Evolutionary conservation across 2,888 invertebrate species (phyloP).

Genomic region (Drosophila monieri): DNA sequence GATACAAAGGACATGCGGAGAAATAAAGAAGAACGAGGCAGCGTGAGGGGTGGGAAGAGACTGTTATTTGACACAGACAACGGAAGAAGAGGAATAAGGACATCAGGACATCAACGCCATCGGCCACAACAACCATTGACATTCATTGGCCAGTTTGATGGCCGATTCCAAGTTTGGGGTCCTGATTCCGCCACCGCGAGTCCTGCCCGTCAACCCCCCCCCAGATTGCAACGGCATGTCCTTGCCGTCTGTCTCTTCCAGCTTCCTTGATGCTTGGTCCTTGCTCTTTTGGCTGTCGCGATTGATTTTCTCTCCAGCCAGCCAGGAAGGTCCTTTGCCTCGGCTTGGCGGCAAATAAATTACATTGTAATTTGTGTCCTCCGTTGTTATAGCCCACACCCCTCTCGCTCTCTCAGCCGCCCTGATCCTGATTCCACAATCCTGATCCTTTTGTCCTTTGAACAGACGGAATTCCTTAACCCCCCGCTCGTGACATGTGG

Average conservation of each 20-base stretch:
- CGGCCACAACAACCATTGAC: constrained; percentile 66
- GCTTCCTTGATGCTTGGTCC: constrained; percentile 62
- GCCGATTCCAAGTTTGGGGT: constrained; percentile 11
- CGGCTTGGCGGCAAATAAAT: constrained; percentile 73
- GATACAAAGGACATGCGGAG: not conserved
- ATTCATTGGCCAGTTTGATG: constrained; percentile 77
- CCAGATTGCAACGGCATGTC: constrained; percentile 20
- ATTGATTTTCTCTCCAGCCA: constrained; percentile 72
- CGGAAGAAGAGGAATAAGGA: constrained; percentile 13
- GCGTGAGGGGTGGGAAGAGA: not conserved
- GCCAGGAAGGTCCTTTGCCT: constrained; percentile 32
- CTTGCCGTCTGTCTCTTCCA: constrained; percentile 29
- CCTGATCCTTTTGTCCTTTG: constrained; percentile 16
- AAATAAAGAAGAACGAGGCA: not conserved
- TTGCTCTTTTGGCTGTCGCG: constrained; percentile 60
- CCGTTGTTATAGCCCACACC: constrained; percentile 31
- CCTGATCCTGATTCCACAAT: not conserved
- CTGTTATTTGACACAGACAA: constrained; percentile 1
- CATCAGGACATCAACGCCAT: constrained; percentile 54
- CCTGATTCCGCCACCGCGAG: not conserved
- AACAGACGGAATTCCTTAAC: constrained; percentile 46
- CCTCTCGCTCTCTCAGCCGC: not conserved
- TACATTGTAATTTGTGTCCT: constrained; percentile 79
- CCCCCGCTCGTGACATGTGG: constrained; percentile 45
- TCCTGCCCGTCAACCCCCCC: constrained; percentile 12